Percentiles rank a stretch among this genome's conserved stretches.
phyloP scores from a whole-genome alignment of 2,797 vertebrate genomes.

The Garrulus glandarius region DNA sequence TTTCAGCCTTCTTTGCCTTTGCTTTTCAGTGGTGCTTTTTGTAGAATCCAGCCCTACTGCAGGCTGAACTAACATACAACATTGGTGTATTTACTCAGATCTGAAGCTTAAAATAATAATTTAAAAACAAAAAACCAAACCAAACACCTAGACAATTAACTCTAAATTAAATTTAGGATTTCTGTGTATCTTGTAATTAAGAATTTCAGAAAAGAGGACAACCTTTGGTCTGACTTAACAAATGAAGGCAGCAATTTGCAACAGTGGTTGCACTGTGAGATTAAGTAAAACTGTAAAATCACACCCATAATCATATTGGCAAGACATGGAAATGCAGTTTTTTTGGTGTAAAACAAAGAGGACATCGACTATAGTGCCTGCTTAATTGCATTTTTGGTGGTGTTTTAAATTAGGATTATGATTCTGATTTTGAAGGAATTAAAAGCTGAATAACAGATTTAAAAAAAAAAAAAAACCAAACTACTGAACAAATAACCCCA shows the following conservation, averaged over 20 bases:
- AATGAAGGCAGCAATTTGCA: not conserved
- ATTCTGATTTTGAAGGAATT: not conserved
- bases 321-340: not conserved
- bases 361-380: fast-evolving
- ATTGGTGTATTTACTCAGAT: not conserved
- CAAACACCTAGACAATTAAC: not conserved
- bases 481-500: not conserved
- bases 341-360: not conserved
- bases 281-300: not conserved
- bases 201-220: not conserved
- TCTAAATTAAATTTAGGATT: not conserved
- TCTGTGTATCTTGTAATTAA: not conserved
- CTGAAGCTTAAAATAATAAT: not conserved
- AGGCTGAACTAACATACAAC: not conserved
- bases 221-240: not conserved
- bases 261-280: not conserved
- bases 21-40: not conserved
- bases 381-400: not conserved
- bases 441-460: not conserved
- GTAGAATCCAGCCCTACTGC: not conserved
- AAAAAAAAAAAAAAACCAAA: not conserved
- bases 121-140: not conserved
- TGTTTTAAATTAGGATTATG: not conserved
- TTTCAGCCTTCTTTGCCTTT: not conserved
- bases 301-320: not conserved